These are phyloP conservation scores for Ceratina japonica DNA, from an alignment of 1,140 invertebrate genomes.

Conservation along the genomic window DNA sequence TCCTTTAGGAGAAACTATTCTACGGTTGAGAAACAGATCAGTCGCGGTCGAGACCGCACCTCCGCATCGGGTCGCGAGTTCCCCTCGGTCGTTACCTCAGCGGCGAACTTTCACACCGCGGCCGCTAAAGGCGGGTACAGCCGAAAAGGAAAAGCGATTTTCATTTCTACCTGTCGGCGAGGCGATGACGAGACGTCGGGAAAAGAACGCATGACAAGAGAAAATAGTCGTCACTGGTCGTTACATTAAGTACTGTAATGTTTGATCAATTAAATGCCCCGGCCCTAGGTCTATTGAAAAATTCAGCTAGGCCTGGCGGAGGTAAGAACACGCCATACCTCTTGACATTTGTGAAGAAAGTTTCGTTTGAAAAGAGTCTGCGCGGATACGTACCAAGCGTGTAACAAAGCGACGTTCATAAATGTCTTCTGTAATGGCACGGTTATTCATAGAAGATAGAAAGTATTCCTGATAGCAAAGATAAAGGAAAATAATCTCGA, in stretches of 20 bases:
- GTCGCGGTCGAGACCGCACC: conserved; percentile 17
- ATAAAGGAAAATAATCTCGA: no score
- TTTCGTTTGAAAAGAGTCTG: conserved; percentile 13
- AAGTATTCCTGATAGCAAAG: no score
- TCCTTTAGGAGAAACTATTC: conserved; percentile 8
- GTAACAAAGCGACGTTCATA: conserved; percentile 6
- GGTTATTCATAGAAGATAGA: no score
- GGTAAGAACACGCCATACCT: conserved; percentile 17
- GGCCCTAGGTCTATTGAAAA: background rate
- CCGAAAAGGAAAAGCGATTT: conserved; percentile 36
- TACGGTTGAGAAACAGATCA: conserved; percentile 16
- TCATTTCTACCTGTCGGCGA: conserved; percentile 1
- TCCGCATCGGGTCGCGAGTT: background rate
- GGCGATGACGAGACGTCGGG: background rate
- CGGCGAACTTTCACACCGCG: conserved; percentile 42
- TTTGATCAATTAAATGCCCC: background rate
- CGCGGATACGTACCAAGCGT: background rate
- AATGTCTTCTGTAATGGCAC: conserved; percentile 2
- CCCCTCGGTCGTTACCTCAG: conserved; percentile 16
- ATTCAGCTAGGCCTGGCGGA: background rate
- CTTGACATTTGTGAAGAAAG: conserved; percentile 72
- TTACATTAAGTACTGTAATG: background rate
- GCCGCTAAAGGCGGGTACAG: background rate
- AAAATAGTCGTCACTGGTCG: conserved; percentile 1
- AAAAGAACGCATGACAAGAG: background rate